Conservation (phyloP, 2,797 vertebrate species). For the Chelidonichthys spinosus region DNA sequence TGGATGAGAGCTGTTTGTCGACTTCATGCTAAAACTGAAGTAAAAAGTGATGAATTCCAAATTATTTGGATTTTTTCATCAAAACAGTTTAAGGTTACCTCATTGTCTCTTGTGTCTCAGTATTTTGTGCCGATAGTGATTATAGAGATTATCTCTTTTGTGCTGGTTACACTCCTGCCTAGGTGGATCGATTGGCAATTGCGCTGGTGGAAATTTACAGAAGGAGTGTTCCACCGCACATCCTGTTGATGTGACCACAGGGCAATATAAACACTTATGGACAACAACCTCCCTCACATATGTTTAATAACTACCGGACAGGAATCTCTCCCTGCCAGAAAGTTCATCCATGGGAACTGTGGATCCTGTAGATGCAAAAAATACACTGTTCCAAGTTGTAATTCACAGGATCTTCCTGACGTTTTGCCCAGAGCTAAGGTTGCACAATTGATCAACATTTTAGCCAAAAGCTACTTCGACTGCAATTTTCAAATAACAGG, state of each 20-base stretch:
- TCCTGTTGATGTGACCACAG: constrained; percentile 37
- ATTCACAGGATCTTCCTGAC: no score
- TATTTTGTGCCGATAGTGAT: neutral
- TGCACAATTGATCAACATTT: neutral
- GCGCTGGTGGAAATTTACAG: constrained; percentile 36
- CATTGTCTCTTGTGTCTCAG: neutral
- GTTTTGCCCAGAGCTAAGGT: neutral
- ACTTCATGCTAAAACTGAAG: neutral
- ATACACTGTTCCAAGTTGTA: neutral
- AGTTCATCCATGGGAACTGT: neutral
- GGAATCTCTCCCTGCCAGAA: constrained; percentile 27
- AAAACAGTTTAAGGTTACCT: neutral
- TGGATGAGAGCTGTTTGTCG: neutral
- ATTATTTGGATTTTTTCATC: neutral
- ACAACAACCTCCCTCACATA: constrained; percentile 2
- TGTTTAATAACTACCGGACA: constrained; percentile 12
- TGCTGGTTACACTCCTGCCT: constrained; percentile 23
- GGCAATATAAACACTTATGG: constrained; percentile 40
- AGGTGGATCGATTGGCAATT: neutral
- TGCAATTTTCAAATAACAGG: neutral
- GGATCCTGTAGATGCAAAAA: neutral
- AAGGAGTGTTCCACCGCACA: constrained; percentile 34
- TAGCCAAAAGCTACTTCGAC: neutral
- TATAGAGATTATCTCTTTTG: constrained; percentile 6
- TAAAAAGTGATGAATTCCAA: neutral